These are phyloP conservation scores for Ormia ochracea DNA, from an alignment of 2,888 invertebrate genomes.

Conservation along the genomic window DNA sequence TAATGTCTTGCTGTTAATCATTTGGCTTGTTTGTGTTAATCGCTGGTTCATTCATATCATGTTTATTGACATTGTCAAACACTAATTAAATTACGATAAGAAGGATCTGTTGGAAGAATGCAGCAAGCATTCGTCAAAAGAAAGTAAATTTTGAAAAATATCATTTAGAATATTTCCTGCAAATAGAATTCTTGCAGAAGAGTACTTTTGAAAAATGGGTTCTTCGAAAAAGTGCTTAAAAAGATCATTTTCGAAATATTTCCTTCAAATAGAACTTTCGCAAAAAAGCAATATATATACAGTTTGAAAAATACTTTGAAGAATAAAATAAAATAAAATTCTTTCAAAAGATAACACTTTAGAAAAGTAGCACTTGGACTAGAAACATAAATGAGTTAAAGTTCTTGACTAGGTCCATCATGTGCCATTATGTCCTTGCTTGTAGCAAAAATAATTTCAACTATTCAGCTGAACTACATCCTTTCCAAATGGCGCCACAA, in stretches of 20 bases:
- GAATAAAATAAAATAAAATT: too few relatives aligned
- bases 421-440: not conserved
- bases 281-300: too few relatives aligned
- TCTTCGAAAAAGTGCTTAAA: too few relatives aligned
- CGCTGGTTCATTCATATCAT: conserved; percentile 21
- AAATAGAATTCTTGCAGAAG: not conserved
- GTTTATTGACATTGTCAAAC: conserved; percentile 48
- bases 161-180: not conserved
- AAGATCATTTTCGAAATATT: not conserved
- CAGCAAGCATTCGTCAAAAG: not conserved
- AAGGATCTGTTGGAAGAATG: not conserved
- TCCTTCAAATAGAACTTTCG: not conserved
- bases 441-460: not conserved
- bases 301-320: too few relatives aligned
- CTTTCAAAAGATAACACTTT: too few relatives aligned
- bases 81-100: conserved; percentile 34
- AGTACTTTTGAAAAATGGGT: too few relatives aligned
- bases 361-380: too few relatives aligned
- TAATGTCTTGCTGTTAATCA: conserved; percentile 36
- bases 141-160: not conserved
- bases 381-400: too few relatives aligned
- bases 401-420: too few relatives aligned
- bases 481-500: conserved; percentile 17
- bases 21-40: conserved; percentile 37
- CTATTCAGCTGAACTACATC: not conserved